Percentiles rank a stretch among this genome's conserved stretches.
phyloP scores from a whole-genome alignment of 2,113 vertebrate genomes.

The Callopanchax toddi region DNA sequence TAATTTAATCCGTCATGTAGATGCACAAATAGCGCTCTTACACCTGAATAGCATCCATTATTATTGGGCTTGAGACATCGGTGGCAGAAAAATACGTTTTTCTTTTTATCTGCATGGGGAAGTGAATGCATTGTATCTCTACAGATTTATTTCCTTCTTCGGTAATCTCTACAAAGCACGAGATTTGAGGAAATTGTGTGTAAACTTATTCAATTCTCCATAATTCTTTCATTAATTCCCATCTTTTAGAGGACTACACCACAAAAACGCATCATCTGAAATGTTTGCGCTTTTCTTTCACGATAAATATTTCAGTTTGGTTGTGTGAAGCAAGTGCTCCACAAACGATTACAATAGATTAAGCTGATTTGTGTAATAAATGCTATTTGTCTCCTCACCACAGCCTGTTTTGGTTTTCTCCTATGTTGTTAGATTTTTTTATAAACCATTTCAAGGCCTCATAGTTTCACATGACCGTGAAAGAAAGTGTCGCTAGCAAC shows the following conservation, averaged over 20 bases:
- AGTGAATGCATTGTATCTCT: constrained; percentile 44
- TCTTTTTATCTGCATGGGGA: constrained; percentile 51
- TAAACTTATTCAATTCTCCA: constrained; percentile 22
- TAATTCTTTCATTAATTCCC: constrained; percentile 25
- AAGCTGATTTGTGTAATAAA: constrained; percentile 2
- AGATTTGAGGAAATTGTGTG: constrained; percentile 55
- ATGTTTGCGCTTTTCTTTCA: neutral
- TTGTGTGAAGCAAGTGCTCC: constrained; percentile 1
- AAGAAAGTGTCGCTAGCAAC: constrained; percentile 29
- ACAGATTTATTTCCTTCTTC: constrained; percentile 45
- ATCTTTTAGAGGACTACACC: neutral
- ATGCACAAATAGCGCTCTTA: constrained; percentile 64
- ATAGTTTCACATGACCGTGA: constrained; percentile 12
- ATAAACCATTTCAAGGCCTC: neutral
- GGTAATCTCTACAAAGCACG: constrained; percentile 58
- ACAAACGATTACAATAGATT: constrained; percentile 11
- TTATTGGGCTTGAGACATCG: constrained; percentile 62
- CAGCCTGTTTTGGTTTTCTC: neutral
- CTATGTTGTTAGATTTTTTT: constrained; percentile 10
- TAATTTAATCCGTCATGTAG: constrained; percentile 75
- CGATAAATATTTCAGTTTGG: neutral
- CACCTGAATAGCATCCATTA: constrained; percentile 72
- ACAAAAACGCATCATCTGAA: constrained; percentile 16
- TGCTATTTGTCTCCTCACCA: neutral
- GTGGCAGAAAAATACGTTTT: constrained; percentile 60